Base-by-base conservation (phyloP, 2,113 vertebrate genomes). In the Perca schrenkii region DNA sequence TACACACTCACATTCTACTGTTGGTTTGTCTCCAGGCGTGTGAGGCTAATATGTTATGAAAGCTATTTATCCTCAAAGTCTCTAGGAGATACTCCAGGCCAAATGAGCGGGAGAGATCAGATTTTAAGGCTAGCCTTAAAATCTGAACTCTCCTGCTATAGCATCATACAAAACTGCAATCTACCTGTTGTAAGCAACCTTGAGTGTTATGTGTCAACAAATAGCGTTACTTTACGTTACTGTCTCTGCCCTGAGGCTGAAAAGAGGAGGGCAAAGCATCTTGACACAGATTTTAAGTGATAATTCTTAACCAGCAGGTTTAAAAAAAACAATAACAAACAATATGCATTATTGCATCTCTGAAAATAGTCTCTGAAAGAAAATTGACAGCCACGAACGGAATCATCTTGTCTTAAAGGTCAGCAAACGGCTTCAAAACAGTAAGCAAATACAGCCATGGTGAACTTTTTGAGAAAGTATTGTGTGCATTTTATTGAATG, bases 401-500 rank as follows among this genome's bases (percentile, higher is more conserved):
- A 49, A 65, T 8, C 49, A 43, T 17, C n/a, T 36, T 25, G 0
- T 50, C 2, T 10, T 12, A 1, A 50, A 28, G 22, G 34, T 50
- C 4, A 31, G 2, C 40, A 63, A 73, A 60, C 43, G 77, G 15
- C 46, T 34, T 54, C 15, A 65, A 46, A 43, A 77, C 50, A 84
- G 8, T 53, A 43, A 85, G 17, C 36, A 88, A 84, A 79, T 50
- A 61, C 52, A 89, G 8, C 40, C 73, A 69, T 12, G 60, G 22
- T 71, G 6, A 80, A 56, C 25, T 31, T 80, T 89, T 89, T 92
- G 92, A 93, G 90, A 94, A 94, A 94, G 92, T 92, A 90, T 56
- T 61, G 74, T 92, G 89, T 92, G 88, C 74, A 86, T 91, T 95
- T 94, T 94, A 95, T 94, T 95, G 76, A 93, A 89, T 78, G 56